Evolutionary conservation across 2,888 invertebrate genomes (phyloP), one percentile per base, ranked within the genome.

Genomic region (Harpalus rubripes): DNA sequence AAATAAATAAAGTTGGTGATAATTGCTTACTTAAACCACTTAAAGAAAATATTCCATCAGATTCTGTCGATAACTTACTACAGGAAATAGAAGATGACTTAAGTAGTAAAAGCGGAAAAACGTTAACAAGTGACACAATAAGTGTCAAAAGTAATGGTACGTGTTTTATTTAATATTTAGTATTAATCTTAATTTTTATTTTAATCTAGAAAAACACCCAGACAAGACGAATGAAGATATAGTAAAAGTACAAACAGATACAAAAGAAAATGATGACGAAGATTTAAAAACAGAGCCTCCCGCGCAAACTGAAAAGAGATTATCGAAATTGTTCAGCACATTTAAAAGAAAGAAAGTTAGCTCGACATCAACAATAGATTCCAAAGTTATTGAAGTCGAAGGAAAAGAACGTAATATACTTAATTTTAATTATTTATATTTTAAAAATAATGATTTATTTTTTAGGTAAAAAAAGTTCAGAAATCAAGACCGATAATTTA

Each of bases 11-110:
- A 16, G 39, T 68, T 58, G 18, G 12, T 26, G 72, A 82, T 39
- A 61, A 44, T 4, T 59, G 10, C 12, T 74, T 52, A 18, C n/a
- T 76, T 7, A 76, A 83, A 61, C 44, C 74, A 7, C 18, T 80
- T 16, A 78, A 84, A 84, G 84, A 78, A 41, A 56, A 82, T 58
- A 63, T 78, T 18, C 61, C 65, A 6, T 56, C 68, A 2, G 84
- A 84, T 80, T 85, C 85, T 5, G 80, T 80, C 7, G 85, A 85
- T 58, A 85, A 85, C 58, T 59, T 85, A 58, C 58, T 85, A 18
- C 85, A 85, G 59, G 85, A 85, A 79, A 85, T 93, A 88, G 92
- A 92, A 87, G 92, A 92, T 90, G 91, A 92, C 89, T 92, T 84
- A n/a, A 63, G 63, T 59, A 79, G 83, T 39, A 81, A 84, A 78